Conservation (phyloP, 2,113 vertebrate species). For the Dicaeum eximium region DNA sequence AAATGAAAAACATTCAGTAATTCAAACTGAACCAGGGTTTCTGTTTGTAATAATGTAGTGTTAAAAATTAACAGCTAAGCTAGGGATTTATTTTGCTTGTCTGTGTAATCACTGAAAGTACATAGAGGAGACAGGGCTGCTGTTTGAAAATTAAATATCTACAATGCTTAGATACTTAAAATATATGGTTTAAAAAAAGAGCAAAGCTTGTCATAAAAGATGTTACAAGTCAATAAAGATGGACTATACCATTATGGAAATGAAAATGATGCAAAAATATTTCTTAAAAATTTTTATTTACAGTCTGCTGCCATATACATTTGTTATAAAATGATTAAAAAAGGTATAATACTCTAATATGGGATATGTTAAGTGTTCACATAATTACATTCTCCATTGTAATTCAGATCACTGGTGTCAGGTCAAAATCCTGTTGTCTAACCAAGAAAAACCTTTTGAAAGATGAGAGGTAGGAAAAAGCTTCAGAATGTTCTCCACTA, state of each 20-base stretch:
- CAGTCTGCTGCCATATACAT: background rate
- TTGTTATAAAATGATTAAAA: background rate
- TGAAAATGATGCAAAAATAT: background rate
- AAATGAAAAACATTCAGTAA: background rate
- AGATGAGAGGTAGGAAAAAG: background rate
- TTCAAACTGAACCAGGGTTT: background rate
- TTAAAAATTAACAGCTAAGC: constrained; percentile 18
- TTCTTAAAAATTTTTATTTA: background rate
- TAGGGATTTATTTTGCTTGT: background rate
- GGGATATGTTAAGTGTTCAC: background rate
- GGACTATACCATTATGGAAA: background rate
- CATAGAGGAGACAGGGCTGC: background rate
- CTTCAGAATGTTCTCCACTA: background rate
- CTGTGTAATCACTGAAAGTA: background rate
- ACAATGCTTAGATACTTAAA: background rate
- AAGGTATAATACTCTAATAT: background rate
- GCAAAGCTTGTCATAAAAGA: accelerated
- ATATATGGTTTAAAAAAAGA: background rate
- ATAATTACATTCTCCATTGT: background rate
- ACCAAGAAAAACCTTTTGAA: background rate
- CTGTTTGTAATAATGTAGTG: background rate
- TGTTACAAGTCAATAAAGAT: background rate
- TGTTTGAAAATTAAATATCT: background rate
- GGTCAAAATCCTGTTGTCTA: background rate
- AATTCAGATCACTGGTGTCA: background rate